phyloP scores from a whole-genome alignment of 2,113 vertebrate species.

The Chlorodrepanis virens region DNA sequence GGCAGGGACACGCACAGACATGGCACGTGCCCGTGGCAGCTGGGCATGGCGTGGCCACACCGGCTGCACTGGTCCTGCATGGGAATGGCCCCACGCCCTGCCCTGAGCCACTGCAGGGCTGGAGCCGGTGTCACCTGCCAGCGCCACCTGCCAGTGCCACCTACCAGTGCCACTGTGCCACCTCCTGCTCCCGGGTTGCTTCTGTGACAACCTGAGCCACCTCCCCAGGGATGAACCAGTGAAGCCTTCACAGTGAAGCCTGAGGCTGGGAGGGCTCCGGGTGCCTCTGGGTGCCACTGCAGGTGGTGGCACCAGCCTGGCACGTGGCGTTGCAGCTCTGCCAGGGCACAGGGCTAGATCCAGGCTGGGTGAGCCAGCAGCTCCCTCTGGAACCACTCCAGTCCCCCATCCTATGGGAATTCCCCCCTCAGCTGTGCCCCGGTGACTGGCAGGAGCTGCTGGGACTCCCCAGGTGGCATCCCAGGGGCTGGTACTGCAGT shows the following conservation, averaged over 20 bases:
- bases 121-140: neutral
- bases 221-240: neutral
- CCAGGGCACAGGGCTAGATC: neutral
- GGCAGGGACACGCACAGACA: neutral
- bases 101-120: neutral
- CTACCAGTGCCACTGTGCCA: neutral
- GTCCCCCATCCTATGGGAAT: rapidly evolving
- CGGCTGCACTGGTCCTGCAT: neutral
- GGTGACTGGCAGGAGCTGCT: neutral
- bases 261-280: neutral
- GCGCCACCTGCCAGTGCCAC: neutral
- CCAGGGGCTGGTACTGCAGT: neutral
- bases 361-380: rapidly evolving
- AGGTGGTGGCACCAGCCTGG: neutral
- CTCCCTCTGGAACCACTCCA: rapidly evolving
- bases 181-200: neutral
- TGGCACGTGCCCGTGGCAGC: neutral
- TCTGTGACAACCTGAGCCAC: neutral
- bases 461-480: neutral
- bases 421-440: neutral
- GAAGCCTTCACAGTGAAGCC: neutral
- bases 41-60: neutral
- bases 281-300: neutral
- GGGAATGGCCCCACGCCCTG: neutral
- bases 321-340: neutral